Evolutionary conservation across 2,888 invertebrate genomes (phyloP).

Genomic region (Napeogenes sylphis): DNA sequence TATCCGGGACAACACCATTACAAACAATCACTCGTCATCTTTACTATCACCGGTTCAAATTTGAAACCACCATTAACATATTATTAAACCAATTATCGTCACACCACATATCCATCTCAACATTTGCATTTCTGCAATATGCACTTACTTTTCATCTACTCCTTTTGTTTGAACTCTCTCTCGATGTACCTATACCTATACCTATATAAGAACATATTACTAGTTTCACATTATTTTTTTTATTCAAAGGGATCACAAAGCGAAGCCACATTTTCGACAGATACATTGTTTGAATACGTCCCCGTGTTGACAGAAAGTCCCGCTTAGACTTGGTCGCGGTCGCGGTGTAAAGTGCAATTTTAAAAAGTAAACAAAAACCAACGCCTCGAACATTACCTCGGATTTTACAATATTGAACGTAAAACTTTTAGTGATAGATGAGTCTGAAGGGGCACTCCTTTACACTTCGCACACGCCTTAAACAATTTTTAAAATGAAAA

Average conservation of each 20-base stretch:
- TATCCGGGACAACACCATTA: no score
- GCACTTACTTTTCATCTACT: no score
- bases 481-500: constrained; percentile 1
- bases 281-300: constrained; percentile 70
- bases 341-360: constrained; percentile 76
- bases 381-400: constrained; percentile 45
- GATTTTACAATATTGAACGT: constrained; percentile 9
- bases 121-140: no score
- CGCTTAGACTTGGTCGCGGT: constrained; percentile 58
- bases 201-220: constrained; percentile 6
- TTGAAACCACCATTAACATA: no score
- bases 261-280: constrained; percentile 58
- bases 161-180: background rate
- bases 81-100: no score
- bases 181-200: constrained; percentile 9
- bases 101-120: no score
- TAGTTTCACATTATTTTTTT: constrained; percentile 9
- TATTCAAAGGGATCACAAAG: constrained; percentile 39
- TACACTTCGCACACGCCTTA: constrained; percentile 1
- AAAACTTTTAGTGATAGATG: constrained; percentile 7
- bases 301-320: constrained; percentile 62
- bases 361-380: constrained; percentile 73
- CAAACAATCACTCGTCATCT: no score
- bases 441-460: constrained; percentile 6
- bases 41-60: no score